Evolutionary conservation across 1,140 invertebrate species (phyloP).

Genomic region (Lepidurus apus): DNA sequence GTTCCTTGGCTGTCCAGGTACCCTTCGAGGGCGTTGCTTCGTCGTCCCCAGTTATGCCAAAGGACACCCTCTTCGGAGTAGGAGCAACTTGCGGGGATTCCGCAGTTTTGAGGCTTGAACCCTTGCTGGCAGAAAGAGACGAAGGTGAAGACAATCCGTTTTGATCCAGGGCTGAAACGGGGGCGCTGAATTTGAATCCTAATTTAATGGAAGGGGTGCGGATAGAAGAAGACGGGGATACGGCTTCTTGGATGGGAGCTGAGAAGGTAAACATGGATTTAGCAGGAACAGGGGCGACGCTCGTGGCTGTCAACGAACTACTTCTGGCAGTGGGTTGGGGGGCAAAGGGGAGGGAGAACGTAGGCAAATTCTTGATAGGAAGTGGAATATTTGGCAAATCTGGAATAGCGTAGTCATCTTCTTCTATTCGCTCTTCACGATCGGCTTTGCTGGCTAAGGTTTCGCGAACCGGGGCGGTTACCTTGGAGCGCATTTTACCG

Average conservation of each 20-base stretch:
- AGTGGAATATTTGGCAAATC: slow-evolving; percentile 26
- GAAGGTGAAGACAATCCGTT: neutral
- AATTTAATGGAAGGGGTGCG: neutral
- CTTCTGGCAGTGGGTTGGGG: neutral
- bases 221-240: too few species aligned
- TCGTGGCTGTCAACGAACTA: neutral
- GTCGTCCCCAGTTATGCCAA: neutral
- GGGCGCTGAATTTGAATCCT: slow-evolving; percentile 31
- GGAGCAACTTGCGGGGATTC: neutral
- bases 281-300: neutral
- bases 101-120: neutral
- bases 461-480: slow-evolving; percentile 24
- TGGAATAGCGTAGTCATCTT: neutral
- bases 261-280: slow-evolving; percentile 30
- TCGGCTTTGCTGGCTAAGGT: neutral
- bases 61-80: neutral
- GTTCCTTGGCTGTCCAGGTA: slow-evolving; percentile 23
- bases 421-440: neutral
- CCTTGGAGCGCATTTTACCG: slow-evolving; percentile 27
- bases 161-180: slow-evolving; percentile 1
- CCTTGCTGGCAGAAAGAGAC: neutral
- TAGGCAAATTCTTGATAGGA: slow-evolving; percentile 27
- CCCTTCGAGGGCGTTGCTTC: slow-evolving; percentile 26
- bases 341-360: slow-evolving; percentile 24
- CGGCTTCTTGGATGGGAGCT: slow-evolving; percentile 26